Percentiles rank a stretch among this genome's conserved stretches.
Conservation (phyloP, 2,113 vertebrate species). For the Sphyrna mokarran region DNA sequence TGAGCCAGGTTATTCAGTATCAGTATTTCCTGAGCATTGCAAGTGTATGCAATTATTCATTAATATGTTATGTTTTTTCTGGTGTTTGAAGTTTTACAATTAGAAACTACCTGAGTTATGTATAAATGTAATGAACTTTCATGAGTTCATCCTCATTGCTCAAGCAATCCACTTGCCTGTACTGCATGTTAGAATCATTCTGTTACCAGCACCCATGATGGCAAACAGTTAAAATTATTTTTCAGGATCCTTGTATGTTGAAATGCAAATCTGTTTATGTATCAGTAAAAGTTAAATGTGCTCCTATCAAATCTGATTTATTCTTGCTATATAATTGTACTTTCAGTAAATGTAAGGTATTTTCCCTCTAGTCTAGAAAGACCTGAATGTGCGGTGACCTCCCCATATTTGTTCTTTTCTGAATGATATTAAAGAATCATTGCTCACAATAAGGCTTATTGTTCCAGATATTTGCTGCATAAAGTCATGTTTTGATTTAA, state of each 20-base stretch:
- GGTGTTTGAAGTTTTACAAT: not conserved
- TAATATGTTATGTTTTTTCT: not conserved
- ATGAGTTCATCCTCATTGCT: not conserved
- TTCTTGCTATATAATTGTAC: not conserved
- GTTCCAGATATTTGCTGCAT: not conserved
- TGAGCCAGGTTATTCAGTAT: not conserved
- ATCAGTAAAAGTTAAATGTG: not conserved
- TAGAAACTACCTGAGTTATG: not conserved
- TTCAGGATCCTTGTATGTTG: not conserved
- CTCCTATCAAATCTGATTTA: not conserved
- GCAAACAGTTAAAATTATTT: not conserved
- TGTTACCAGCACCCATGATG: not conserved
- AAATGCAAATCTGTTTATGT: not conserved
- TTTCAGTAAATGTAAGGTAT: not conserved
- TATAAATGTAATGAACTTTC: not conserved
- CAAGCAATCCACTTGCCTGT: not conserved
- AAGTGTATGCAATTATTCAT: not conserved
- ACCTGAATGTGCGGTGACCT: not conserved
- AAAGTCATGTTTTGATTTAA: not conserved
- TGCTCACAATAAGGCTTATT: not conserved
- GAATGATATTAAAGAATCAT: not conserved
- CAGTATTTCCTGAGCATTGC: not conserved
- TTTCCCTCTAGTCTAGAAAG: not conserved
- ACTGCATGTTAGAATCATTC: not conserved
- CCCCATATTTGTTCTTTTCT: too few relatives aligned